phyloP scores from a whole-genome alignment of 1,140 invertebrate genomes.

The Coptotermes formosanus region DNA sequence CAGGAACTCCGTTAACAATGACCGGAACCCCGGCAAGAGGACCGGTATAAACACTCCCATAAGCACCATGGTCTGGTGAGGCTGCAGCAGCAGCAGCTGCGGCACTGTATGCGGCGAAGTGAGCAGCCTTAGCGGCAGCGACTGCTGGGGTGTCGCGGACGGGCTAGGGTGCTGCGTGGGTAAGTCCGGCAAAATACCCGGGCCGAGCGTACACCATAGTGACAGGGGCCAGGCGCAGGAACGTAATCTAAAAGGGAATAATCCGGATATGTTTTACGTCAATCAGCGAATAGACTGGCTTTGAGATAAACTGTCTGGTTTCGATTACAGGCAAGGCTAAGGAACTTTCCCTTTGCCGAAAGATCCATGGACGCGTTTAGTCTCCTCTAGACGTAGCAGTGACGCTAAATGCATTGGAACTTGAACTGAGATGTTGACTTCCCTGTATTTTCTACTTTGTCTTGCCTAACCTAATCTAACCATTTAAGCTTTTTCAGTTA shows the following conservation, averaged over 20 bases:
- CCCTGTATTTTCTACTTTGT: too few species aligned
- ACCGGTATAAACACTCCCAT: not conserved
- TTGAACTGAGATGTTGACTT: too few species aligned
- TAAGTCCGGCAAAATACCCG: slow-evolving; percentile 39
- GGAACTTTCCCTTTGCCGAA: too few species aligned
- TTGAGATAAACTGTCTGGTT: too few species aligned
- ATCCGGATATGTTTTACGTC: too few species aligned
- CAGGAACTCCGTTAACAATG: slow-evolving; percentile 38
- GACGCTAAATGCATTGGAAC: too few species aligned
- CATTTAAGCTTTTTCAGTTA: too few species aligned
- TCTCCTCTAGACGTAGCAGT: too few species aligned
- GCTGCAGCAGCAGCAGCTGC: not conserved
- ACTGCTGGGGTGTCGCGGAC: slow-evolving; percentile 42
- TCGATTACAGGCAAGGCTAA: too few species aligned
- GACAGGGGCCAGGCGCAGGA: not conserved
- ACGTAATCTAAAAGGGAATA: not conserved
- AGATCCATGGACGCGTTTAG: too few species aligned
- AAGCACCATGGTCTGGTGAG: not conserved
- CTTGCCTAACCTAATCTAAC: too few species aligned
- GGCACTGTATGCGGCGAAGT: slow-evolving; percentile 39
- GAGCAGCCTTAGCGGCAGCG: slow-evolving; percentile 40
- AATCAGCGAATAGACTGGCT: too few species aligned
- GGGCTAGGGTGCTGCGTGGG: slow-evolving; percentile 37
- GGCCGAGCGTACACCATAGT: slow-evolving; percentile 19
- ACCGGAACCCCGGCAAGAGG: slow-evolving; percentile 35